phyloP scores from a whole-genome alignment of 2,888 invertebrate genomes.

The Deilephila elpenor region DNA sequence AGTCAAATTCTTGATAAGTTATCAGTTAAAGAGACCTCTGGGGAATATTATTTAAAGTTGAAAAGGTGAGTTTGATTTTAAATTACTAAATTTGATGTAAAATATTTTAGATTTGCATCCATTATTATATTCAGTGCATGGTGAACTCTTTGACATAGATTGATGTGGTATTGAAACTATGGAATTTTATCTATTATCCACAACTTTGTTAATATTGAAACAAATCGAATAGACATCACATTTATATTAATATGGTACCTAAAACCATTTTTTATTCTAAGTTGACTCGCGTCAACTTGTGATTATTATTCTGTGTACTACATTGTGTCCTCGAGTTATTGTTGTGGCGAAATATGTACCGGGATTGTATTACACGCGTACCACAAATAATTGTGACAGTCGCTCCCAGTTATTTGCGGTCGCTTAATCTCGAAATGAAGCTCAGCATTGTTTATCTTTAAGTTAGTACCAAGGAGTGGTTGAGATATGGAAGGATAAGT shows the following conservation, averaged over 20 bases:
- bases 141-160: too few species aligned
- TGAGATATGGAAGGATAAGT: too few species aligned
- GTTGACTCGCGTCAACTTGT: neutral
- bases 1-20: conserved; percentile 97
- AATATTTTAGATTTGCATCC: too few species aligned
- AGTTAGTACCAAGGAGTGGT: too few species aligned
- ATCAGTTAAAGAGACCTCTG: conserved; percentile 95
- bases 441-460: too few species aligned
- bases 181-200: too few species aligned
- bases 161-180: too few species aligned
- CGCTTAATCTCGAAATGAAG: neutral
- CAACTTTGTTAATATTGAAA: too few species aligned
- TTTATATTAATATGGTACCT: too few species aligned
- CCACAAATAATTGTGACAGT: conserved; percentile 1
- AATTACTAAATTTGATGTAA: conserved; percentile 10
- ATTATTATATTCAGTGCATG: too few species aligned
- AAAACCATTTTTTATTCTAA: too few species aligned
- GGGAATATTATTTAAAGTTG: conserved; percentile 89
- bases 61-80: conserved; percentile 71
- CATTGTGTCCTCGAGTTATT: neutral
- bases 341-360: neutral
- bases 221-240: too few species aligned
- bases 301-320: neutral
- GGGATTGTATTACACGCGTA: neutral
- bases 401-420: neutral